Percentiles rank a stretch among this genome's conserved stretches.
These are phyloP conservation scores for Eclectus roratus DNA, from an alignment of 2,113 vertebrate genomes.

Conservation along the genomic window DNA sequence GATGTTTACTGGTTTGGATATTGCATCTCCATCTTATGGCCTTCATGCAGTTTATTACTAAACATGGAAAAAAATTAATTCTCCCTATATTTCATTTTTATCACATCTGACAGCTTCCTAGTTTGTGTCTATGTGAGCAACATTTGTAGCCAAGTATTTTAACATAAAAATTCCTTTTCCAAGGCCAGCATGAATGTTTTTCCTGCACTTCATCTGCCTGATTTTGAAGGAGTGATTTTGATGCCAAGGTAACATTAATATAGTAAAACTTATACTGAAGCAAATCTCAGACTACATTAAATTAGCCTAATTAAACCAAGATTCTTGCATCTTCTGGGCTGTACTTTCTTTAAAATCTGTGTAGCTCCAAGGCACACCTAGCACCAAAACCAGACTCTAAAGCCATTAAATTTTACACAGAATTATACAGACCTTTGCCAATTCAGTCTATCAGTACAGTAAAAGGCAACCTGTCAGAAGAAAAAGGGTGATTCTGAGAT, in stretches of 20 bases:
- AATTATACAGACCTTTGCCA: neutral
- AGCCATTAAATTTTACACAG: neutral
- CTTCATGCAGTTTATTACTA: neutral
- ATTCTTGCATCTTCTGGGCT: neutral
- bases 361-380: neutral
- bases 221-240: neutral
- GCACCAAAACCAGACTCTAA: neutral
- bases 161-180: slow-evolving; percentile 15
- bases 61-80: slow-evolving; percentile 27
- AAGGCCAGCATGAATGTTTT: neutral
- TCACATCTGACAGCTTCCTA: slow-evolving; percentile 26
- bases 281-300: neutral
- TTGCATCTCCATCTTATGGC: neutral
- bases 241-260: neutral
- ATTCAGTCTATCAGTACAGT: neutral
- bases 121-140: neutral
- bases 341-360: neutral
- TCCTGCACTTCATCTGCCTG: neutral
- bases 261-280: neutral
- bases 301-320: neutral
- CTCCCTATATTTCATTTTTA: neutral
- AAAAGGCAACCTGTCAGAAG: neutral
- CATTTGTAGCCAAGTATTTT: slow-evolving; percentile 21
- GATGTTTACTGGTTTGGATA: neutral
- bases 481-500: neutral